Evolutionary conservation across 2,888 invertebrate species (phyloP).

Genomic region (Ganaspis brasiliensis): DNA sequence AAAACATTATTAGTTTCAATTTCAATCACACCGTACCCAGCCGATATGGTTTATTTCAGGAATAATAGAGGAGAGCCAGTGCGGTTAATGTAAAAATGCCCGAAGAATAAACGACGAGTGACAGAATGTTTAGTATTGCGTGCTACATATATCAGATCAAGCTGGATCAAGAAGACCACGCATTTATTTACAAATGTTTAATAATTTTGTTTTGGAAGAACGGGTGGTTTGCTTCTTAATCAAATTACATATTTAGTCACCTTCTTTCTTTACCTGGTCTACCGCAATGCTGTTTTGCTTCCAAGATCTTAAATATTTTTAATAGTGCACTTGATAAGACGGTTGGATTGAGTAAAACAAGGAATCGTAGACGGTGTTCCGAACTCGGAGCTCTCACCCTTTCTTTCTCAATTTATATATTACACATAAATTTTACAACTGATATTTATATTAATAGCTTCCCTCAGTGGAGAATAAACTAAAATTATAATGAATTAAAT

Average conservation of each 20-base stretch:
- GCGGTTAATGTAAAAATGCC: constrained; percentile 25
- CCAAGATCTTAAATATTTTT: constrained; percentile 22
- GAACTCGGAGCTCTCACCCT: not conserved
- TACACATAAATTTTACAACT: not conserved
- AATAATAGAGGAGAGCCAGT: constrained; percentile 28
- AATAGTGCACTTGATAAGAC: constrained; percentile 33
- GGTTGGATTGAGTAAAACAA: constrained; percentile 24
- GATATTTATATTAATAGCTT: too few relatives aligned
- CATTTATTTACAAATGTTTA: constrained; percentile 40
- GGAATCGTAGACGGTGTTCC: constrained; percentile 26
- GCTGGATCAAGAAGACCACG: constrained; percentile 27
- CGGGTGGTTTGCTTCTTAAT: constrained; percentile 24
- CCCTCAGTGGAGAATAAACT: not conserved
- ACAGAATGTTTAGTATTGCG: constrained; percentile 20
- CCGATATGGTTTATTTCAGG: constrained; percentile 21
- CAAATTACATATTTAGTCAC: constrained; percentile 13
- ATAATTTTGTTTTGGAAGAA: constrained; percentile 21
- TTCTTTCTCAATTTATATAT: not conserved
- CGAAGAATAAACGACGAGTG: constrained; percentile 41
- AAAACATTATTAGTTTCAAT: constrained; percentile 28
- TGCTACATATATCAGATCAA: constrained; percentile 32
- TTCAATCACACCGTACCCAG: constrained; percentile 32
- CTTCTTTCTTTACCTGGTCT: not conserved
- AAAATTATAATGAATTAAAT: not conserved
- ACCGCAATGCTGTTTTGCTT: not conserved